A percentile compares a stretch with the other conserved stretches of the same genome.
Conservation (phyloP, 1,140 invertebrate species). For the Sinella curviseta region DNA sequence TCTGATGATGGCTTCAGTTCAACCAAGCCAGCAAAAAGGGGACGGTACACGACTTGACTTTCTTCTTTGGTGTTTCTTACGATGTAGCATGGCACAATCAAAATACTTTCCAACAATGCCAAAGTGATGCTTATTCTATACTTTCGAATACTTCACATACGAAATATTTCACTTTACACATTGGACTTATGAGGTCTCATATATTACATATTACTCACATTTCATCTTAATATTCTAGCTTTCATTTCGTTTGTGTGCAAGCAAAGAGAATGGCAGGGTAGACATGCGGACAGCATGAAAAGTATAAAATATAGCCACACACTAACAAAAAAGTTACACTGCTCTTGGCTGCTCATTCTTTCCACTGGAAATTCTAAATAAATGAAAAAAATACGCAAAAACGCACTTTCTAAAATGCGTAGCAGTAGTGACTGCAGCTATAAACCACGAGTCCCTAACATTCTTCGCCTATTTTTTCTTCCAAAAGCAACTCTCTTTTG, state of each 20-base stretch:
- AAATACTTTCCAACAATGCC: not conserved
- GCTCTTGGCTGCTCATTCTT: too few relatives aligned
- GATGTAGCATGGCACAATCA: not conserved
- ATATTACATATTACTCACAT: not conserved
- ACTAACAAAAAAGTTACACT: not conserved
- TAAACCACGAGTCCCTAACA: too few relatives aligned
- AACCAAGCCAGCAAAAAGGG: too few relatives aligned
- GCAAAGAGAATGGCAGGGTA: not conserved
- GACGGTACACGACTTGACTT: too few relatives aligned
- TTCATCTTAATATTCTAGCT: not conserved
- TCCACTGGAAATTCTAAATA: too few relatives aligned
- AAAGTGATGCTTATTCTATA: not conserved
- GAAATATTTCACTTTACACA: not conserved
- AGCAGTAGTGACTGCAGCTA: too few relatives aligned
- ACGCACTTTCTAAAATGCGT: not conserved
- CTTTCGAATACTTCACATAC: not conserved
- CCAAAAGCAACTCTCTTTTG: too few relatives aligned
- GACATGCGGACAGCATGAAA: not conserved
- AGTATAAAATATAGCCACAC: constrained; percentile 4
- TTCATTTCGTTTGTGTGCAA: not conserved
- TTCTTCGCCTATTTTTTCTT: too few relatives aligned
- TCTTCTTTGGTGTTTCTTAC: too few relatives aligned
- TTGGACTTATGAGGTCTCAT: not conserved
- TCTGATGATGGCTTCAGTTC: too few relatives aligned
- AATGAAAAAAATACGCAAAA: too few relatives aligned